Base-by-base conservation (phyloP, 2,888 invertebrate species). In the Andricus quercusramuli region DNA sequence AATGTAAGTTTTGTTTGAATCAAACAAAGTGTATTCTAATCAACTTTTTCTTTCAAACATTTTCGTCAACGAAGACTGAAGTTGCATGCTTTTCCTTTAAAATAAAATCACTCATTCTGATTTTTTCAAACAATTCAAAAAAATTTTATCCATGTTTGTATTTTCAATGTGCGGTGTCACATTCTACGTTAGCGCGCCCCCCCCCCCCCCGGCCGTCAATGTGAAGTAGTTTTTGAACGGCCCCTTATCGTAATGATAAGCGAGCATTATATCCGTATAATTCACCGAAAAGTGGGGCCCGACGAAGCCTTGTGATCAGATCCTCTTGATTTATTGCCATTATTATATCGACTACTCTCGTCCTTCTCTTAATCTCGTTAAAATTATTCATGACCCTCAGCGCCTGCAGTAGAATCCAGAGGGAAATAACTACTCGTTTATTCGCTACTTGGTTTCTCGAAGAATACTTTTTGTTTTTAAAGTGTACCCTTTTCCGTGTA, bases 401-500 rank as follows among this genome's bases (percentile, higher is more conserved):
- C 65, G 65, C 65, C 37, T 65, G 65, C 65, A 65, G 32, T 65
- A 29, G 56, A 56, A 15, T 56, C 5, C n/a, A n/a, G 15, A 29
- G 37, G 20, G 66, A 66, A 32, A 66, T 29, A 66, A 66, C 66
- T 66, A 66, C 66, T 66, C 66, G 66, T 66, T 66, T 66, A 66
- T 66, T 66, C 66, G 66, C 66, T 66, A 66, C 66, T 66, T 66
- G 32, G 66, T 66, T 66, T 66, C 66, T 66, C 66, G 66, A 20
- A 32, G 37, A 66, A 66, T 32, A n/a, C 37, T 66, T 66, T 66
- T 37, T 66, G 32, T 66, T 37, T 32, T 9, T 41, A 22, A 37
- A 37, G 6, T 17, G 37, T 9, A 66, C 37, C 11, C 37, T 66
- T 66, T 66, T 66, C 37, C 65, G 32, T 65, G 65, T 65, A 65